Conservation (phyloP, 2,113 vertebrate species). For the Chamaea fasciata region DNA sequence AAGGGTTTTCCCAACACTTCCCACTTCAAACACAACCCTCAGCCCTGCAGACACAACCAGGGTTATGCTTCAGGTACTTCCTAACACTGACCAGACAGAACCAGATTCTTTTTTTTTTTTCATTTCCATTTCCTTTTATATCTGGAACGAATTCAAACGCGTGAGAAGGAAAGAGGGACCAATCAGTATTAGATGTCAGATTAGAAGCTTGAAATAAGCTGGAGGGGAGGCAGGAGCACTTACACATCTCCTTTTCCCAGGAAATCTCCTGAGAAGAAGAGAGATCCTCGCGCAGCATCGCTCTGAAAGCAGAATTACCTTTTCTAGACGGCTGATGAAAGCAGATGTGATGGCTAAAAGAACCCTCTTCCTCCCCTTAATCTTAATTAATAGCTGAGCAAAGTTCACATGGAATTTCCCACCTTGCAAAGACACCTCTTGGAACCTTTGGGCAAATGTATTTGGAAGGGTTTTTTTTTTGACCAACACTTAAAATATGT, state of each 20-base stretch:
- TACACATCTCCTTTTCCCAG: not conserved
- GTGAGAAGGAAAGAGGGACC: not conserved
- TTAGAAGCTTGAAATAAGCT: not conserved
- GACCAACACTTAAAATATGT: not conserved
- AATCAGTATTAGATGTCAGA: not conserved
- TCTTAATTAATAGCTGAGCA: not conserved
- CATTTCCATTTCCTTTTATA: not conserved
- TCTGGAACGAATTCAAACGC: not conserved
- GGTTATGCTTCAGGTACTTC: not conserved
- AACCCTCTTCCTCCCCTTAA: not conserved
- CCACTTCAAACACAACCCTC: accelerated
- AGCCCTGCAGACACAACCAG: not conserved
- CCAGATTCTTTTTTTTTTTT: not conserved
- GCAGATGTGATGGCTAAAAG: not conserved
- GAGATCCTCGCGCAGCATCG: not conserved
- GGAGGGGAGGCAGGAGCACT: not conserved
- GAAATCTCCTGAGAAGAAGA: not conserved
- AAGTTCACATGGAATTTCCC: not conserved
- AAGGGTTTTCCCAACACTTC: not conserved
- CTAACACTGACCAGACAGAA: not conserved
- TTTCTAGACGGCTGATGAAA: not conserved
- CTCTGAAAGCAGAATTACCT: not conserved
- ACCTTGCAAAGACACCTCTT: not conserved
- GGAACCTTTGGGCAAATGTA: not conserved
- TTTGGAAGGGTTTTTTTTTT: not conserved